Conservation (phyloP, 2,797 vertebrate genomes). For the Acrossocheilus wenchowensis region DNA sequence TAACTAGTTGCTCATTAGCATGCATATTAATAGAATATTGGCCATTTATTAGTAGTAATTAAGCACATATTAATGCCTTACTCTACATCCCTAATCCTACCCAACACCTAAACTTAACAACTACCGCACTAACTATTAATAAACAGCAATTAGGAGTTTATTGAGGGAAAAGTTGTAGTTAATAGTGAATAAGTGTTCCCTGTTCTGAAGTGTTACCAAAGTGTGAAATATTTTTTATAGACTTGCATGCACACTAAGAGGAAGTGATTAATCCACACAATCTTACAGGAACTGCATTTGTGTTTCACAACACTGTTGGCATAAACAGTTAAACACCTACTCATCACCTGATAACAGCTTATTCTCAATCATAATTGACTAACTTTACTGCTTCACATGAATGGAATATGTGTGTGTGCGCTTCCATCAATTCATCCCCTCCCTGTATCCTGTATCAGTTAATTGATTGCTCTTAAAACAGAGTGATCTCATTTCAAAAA, state of each 20-base stretch:
- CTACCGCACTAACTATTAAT: no score
- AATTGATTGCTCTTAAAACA: neutral
- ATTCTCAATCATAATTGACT: neutral
- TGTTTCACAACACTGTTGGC: neutral
- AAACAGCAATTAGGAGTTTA: no score
- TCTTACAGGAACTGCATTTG: neutral
- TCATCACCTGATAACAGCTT: neutral
- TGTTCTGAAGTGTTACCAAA: no score
- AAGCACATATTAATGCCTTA: no score
- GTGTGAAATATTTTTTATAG: neutral
- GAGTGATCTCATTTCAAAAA: neutral
- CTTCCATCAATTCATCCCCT: neutral
- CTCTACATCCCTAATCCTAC: no score
- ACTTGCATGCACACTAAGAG: neutral
- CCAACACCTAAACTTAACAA: no score
- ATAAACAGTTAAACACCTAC: neutral
- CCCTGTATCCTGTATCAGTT: neutral
- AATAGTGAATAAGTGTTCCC: no score
- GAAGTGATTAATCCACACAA: neutral
- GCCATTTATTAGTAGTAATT: no score
- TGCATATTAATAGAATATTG: no score
- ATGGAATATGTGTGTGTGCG: neutral
- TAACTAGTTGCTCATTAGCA: no score
- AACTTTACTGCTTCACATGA: neutral
- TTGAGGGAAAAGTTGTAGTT: no score